Percentiles rank a stretch among this genome's conserved stretches.
Evolutionary conservation across 2,797 vertebrate species (phyloP).

Genomic region (Galago senegalensis): DNA sequence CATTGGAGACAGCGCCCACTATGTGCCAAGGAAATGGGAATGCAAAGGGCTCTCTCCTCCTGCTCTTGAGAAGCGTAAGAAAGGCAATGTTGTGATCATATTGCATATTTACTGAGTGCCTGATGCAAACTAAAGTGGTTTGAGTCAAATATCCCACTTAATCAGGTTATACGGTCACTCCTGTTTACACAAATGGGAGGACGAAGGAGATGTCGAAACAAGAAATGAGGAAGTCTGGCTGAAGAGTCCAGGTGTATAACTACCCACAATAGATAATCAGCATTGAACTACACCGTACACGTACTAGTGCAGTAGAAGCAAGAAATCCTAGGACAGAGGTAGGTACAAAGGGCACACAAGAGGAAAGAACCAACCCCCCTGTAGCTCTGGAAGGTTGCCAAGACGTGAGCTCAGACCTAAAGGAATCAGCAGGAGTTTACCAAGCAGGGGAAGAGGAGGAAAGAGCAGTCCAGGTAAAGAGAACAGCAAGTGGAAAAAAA

Average conservation of each 20-base stretch:
- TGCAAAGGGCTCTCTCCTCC: neutral
- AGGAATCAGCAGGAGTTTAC: neutral
- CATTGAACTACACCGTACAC: neutral
- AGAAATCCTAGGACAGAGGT: rapidly evolving
- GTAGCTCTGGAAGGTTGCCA: no score
- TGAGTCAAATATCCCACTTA: neutral
- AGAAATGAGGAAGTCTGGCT: neutral
- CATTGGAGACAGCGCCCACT: no score
- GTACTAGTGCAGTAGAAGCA: no score
- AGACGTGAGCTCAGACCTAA: no score
- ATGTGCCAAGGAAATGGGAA: neutral
- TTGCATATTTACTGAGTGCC: rapidly evolving
- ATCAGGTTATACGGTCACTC: rapidly evolving
- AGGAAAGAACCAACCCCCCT: rapidly evolving
- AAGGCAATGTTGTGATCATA: rapidly evolving
- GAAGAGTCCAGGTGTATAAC: rapidly evolving
- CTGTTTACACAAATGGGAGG: neutral
- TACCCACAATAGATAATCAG: neutral
- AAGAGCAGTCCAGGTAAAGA: neutral
- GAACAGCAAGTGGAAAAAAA: neutral
- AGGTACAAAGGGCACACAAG: rapidly evolving
- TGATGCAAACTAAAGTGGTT: neutral
- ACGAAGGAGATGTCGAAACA: neutral
- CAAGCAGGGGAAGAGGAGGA: neutral
- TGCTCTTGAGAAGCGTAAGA: neutral